These are phyloP conservation scores for Thalassoma bifasciatum DNA, from an alignment of 2,113 vertebrate species.

Conservation along the genomic window DNA sequence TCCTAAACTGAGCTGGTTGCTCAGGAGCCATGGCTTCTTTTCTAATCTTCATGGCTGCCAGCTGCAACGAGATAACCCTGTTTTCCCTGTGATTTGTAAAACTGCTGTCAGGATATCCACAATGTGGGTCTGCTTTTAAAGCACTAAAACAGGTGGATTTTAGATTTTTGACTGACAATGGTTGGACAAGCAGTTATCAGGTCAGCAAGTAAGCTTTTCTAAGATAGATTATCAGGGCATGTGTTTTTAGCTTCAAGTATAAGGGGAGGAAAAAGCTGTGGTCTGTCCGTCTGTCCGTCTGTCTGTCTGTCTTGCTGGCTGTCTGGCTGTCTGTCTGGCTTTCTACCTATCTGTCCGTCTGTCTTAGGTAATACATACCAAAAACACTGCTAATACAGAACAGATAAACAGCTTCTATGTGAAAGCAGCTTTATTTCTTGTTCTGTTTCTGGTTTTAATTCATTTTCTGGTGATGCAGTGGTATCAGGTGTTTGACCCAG, in stretches of 20 bases:
- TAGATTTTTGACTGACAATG: slow-evolving; percentile 28
- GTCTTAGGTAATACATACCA: too few relatives aligned
- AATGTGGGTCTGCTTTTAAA: slow-evolving; percentile 51
- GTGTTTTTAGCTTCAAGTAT: not conserved
- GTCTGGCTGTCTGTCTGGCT: too few relatives aligned
- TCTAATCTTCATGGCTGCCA: slow-evolving; percentile 32
- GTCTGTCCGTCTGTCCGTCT: too few relatives aligned
- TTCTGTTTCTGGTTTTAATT: not conserved
- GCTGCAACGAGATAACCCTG: slow-evolving; percentile 22
- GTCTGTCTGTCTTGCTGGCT: too few relatives aligned
- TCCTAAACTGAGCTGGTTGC: slow-evolving; percentile 10
- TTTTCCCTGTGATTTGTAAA: slow-evolving; percentile 49
- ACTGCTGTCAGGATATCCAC: slow-evolving; percentile 32
- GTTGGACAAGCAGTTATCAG: slow-evolving; percentile 34
- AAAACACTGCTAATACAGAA: not conserved
- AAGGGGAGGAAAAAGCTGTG: not conserved
- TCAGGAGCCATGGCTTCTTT: not conserved
- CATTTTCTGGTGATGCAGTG: not conserved
- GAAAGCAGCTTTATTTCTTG: not conserved
- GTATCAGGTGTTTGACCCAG: slow-evolving; percentile 19
- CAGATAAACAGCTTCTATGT: not conserved
- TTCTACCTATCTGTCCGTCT: too few relatives aligned
- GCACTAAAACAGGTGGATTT: slow-evolving; percentile 45
- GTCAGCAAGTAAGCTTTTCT: not conserved
- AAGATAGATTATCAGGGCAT: not conserved